Percentiles rank a stretch among this genome's conserved stretches.
phyloP scores from a whole-genome alignment of 2,797 vertebrate species.

The Cyclura pinguis region DNA sequence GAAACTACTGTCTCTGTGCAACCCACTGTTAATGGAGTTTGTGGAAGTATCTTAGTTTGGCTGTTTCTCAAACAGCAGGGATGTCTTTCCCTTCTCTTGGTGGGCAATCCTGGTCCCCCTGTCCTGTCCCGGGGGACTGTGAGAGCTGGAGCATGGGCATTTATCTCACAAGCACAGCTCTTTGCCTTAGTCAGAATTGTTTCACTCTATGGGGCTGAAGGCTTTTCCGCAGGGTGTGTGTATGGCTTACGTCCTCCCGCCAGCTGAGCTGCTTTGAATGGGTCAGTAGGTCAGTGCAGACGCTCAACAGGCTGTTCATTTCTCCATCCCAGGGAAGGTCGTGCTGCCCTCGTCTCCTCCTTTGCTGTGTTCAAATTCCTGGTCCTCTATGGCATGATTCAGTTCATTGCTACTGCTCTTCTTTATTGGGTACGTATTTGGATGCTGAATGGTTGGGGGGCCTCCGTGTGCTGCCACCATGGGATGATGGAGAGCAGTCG shows the following conservation, averaged over 20 bases:
- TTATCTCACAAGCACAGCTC: too few relatives aligned
- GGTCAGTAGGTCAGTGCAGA: background rate
- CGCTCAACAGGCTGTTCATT: background rate
- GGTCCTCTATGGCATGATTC: conserved; percentile 71
- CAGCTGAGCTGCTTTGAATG: too few relatives aligned
- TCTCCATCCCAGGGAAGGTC: conserved; percentile 73
- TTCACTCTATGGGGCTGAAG: background rate
- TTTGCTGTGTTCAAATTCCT: conserved; percentile 79
- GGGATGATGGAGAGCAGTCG: background rate
- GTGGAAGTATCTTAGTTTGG: too few relatives aligned
- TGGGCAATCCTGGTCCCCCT: too few relatives aligned
- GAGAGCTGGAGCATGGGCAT: too few relatives aligned
- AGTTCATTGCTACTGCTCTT: conserved; percentile 67
- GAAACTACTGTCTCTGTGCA: too few relatives aligned
- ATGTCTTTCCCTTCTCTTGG: too few relatives aligned
- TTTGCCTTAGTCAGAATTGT: too few relatives aligned
- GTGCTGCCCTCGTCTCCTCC: conserved; percentile 77
- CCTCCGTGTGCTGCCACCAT: background rate
- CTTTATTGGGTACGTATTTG: conserved; percentile 74
- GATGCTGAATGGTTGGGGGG: background rate
- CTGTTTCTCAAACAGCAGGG: too few relatives aligned
- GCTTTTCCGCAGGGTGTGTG: too few relatives aligned
- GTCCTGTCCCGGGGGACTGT: too few relatives aligned
- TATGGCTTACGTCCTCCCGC: background rate
- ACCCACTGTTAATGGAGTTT: too few relatives aligned